Evolutionary conservation across 2,888 invertebrate genomes (phyloP).

Genomic region (Ceriagrion tenellum): DNA sequence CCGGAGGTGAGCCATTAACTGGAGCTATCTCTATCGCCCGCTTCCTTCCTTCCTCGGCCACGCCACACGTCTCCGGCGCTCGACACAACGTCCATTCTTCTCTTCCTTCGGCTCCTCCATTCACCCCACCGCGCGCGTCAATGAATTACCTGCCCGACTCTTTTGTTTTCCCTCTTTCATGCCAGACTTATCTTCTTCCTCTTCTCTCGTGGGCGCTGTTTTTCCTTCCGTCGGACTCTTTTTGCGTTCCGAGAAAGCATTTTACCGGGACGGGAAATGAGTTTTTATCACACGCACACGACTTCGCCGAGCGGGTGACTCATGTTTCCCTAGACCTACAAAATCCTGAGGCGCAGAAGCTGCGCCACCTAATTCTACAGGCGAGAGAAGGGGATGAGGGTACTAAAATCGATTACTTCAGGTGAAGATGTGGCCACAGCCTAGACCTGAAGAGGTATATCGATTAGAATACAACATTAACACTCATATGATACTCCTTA

Average conservation of each 20-base stretch:
- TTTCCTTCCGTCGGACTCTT: neutral
- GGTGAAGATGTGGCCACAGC: neutral
- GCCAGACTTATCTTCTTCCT: neutral
- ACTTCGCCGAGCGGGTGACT: neutral
- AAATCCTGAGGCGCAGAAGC: neutral
- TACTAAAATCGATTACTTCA: too few species aligned
- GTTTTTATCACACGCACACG: neutral
- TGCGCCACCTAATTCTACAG: neutral
- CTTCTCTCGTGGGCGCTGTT: neutral
- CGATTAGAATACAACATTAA: too few species aligned
- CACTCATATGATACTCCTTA: too few species aligned
- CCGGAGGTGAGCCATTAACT: neutral
- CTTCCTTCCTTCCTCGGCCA: neutral
- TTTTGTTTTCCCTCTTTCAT: neutral
- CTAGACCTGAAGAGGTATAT: neutral
- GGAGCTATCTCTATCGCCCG: slow-evolving; percentile 3
- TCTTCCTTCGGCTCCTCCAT: neutral
- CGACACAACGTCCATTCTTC: neutral
- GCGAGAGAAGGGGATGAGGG: too few species aligned
- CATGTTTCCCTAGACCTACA: neutral
- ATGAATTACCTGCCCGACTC: neutral
- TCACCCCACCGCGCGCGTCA: slow-evolving; percentile 17
- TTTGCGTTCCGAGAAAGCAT: neutral
- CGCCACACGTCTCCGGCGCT: neutral
- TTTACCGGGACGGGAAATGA: neutral